A percentile compares a stretch with the other conserved stretches of the same genome.
Evolutionary conservation across 2,888 invertebrate species (phyloP).

Genomic region (Cerastoderma edule): DNA sequence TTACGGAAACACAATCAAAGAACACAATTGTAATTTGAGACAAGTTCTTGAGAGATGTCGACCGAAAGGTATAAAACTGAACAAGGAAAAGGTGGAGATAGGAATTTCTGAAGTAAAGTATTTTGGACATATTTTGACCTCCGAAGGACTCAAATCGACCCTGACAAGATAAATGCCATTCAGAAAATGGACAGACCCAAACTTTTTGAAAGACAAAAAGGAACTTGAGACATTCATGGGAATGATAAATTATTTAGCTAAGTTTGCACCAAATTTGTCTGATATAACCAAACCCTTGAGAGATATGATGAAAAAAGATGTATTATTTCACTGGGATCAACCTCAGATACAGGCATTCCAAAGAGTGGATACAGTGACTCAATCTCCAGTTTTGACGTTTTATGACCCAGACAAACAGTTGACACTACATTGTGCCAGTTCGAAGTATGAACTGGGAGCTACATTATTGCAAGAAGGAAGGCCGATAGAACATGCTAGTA

Average conservation of each 20-base stretch:
- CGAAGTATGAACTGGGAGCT: slow-evolving; percentile 26
- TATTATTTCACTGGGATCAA: slow-evolving; percentile 31
- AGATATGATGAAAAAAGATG: slow-evolving; percentile 11
- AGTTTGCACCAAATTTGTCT: slow-evolving; percentile 44
- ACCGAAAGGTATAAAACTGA: too few relatives aligned
- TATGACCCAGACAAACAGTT: slow-evolving; percentile 21
- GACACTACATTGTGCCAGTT: slow-evolving; percentile 14
- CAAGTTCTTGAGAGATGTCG: too few relatives aligned
- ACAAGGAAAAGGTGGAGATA: too few relatives aligned
- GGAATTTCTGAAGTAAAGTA: too few relatives aligned
- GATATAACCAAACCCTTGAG: slow-evolving; percentile 37
- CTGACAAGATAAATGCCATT: too few relatives aligned
- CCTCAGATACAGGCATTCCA: slow-evolving; percentile 24
- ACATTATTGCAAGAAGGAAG: slow-evolving; percentile 25
- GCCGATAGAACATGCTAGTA: slow-evolving; percentile 39
- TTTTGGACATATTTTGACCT: too few relatives aligned
- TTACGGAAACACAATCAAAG: too few relatives aligned
- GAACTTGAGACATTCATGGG: slow-evolving; percentile 12
- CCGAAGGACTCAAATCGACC: too few relatives aligned
- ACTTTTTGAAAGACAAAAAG: too few relatives aligned
- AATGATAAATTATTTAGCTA: neutral
- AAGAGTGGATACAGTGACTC: slow-evolving; percentile 16
- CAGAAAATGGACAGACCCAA: too few relatives aligned
- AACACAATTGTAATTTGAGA: too few relatives aligned
- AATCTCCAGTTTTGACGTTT: slow-evolving; percentile 25